Evolutionary conservation across 1,140 invertebrate genomes (phyloP).

Genomic region (Megalonaias nervosa): DNA sequence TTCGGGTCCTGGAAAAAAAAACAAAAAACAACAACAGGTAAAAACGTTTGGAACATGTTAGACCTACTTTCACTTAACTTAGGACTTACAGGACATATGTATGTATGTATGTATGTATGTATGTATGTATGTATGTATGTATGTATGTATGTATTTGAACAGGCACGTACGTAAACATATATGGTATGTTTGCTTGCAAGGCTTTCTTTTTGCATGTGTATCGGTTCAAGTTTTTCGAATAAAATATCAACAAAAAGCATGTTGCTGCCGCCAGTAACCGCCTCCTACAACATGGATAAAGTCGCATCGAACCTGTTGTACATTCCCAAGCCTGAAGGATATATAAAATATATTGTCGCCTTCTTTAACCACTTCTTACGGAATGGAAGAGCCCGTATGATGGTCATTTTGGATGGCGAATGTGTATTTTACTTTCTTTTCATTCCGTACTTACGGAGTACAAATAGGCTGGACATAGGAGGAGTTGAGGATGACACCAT

Average conservation of each 20-base stretch:
- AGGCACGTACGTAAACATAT: too few species aligned
- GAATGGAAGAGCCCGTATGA: too few species aligned
- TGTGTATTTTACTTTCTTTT: not conserved
- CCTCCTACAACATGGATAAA: not conserved
- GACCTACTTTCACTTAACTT: not conserved
- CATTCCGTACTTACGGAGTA: slow-evolving; percentile 58
- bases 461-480: slow-evolving; percentile 63
- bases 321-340: not conserved
- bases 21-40: not conserved
- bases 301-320: not conserved
- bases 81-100: not conserved
- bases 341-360: not conserved
- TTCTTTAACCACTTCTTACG: not conserved
- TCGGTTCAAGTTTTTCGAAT: too few species aligned
- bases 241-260: not conserved
- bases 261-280: not conserved
- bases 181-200: too few species aligned
- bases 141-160: too few species aligned
- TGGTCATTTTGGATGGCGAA: not conserved
- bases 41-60: not conserved
- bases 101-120: too few species aligned
- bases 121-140: too few species aligned
- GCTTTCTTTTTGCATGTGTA: too few species aligned
- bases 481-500: slow-evolving; percentile 61
- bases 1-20: slow-evolving; percentile 74